A percentile compares a stretch with the other conserved stretches of the same genome.
Conservation (phyloP, 2,113 vertebrate genomes). For the Cettia cetti region DNA sequence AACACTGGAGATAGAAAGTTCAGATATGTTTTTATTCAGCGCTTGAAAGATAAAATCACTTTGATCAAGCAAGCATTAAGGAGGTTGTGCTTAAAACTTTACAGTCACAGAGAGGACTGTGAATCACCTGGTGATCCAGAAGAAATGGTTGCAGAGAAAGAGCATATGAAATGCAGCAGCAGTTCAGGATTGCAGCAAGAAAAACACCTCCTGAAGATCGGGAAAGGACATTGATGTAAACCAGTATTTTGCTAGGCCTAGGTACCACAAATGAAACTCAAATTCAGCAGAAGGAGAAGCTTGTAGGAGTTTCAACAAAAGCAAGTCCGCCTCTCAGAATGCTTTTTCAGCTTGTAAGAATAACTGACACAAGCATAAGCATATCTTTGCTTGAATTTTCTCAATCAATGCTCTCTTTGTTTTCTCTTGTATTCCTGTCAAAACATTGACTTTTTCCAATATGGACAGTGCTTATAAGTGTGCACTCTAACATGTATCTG, state of each 20-base stretch:
- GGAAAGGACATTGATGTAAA: background rate
- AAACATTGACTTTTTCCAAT: background rate
- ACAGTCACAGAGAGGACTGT: background rate
- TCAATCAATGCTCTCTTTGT: background rate
- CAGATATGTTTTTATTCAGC: background rate
- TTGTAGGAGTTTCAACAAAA: background rate
- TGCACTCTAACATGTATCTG: background rate
- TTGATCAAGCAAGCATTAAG: background rate
- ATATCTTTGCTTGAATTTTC: background rate
- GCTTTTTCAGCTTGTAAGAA: background rate
- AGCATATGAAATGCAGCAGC: background rate
- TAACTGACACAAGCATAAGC: background rate
- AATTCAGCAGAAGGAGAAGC: background rate
- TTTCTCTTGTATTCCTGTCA: background rate
- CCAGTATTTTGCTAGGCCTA: background rate
- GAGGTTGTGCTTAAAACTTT: background rate
- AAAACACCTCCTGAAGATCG: background rate
- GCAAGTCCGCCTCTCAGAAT: background rate
- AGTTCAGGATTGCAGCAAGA: background rate
- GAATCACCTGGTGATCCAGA: background rate
- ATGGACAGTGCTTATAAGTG: background rate
- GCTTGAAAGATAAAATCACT: background rate
- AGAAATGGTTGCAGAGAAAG: background rate
- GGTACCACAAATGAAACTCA: background rate
- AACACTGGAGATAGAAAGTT: background rate